phyloP scores from a whole-genome alignment of 2,888 invertebrate genomes.

The Rotaria sp. region DNA sequence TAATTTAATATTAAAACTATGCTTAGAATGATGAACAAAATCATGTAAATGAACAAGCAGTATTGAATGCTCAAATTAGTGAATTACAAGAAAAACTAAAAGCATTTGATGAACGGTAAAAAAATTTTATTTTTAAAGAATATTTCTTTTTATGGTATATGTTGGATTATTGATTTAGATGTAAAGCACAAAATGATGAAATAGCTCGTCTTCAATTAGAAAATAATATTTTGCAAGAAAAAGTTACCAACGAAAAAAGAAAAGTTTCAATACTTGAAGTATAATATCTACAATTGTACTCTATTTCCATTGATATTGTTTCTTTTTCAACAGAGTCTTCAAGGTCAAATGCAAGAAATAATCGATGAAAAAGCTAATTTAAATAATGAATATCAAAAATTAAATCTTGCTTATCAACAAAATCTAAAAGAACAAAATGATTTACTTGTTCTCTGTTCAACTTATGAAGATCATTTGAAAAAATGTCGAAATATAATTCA shows the following conservation, averaged over 20 bases:
- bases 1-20: background rate
- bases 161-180: background rate
- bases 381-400: background rate
- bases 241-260: background rate
- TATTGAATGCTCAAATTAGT: conserved; percentile 26
- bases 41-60: background rate
- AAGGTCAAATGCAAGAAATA: background rate
- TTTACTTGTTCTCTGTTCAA: background rate
- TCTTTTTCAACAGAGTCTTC: background rate
- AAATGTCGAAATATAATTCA: background rate
- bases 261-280: conserved; percentile 5
- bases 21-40: background rate
- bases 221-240: conserved; percentile 36
- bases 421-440: conserved; percentile 7
- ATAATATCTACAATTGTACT: background rate
- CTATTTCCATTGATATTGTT: background rate
- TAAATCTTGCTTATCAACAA: background rate
- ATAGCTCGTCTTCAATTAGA: conserved; percentile 35
- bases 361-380: background rate
- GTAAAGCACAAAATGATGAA: conserved; percentile 31
- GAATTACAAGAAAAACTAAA: conserved; percentile 35
- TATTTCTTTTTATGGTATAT: background rate
- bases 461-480: background rate
- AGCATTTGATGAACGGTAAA: conserved; percentile 28
- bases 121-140: background rate